Evolutionary conservation across 2,888 invertebrate genomes (phyloP), one percentile per base, ranked within the genome.

Genomic region (Atherix ibis): DNA sequence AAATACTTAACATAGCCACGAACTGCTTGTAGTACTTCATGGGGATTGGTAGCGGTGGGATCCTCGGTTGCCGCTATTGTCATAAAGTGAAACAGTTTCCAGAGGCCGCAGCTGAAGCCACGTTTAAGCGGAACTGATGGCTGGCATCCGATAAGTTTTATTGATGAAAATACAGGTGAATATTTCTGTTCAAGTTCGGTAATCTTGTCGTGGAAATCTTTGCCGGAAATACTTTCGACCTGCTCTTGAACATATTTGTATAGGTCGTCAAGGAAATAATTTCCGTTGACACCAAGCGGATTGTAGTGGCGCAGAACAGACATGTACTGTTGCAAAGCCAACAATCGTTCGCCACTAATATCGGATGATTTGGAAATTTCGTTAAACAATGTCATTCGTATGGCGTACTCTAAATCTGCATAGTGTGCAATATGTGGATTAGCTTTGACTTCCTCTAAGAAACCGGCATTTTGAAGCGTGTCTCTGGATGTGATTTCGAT

Each of bases 101-200:
- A 98, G 19, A 98, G 64, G 0, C 91, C 82, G 61, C 97, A 98
- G 1, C 92, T 83, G 56, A 85, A 97, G 9, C 94, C 92, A 32
- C 95, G 68, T 47, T 70, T 74, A 2, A 46, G 45, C 0, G 73
- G 60, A 36, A 70, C 66, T 46, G 89, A 89, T 8, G 91, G 88
- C 45, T 67, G 68, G 52, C 97, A 98, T 3, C 77, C 79, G 22
- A 82, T 59, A 73, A 81, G 95, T n/a, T 63, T 60, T 15, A 51
- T 49, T 0, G 63, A 51, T 1, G 56, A 50, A 38, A 52, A 58
- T 5, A 77, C 66, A 12, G 73, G 68, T n/a, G 63, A 53, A 45
- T 70, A 61, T 19, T 62, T 54, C 5, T 50, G 48, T 50, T 78
- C 76, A 17, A 68, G 56, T 18, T 52, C 55, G 42, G 58, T 65